These are phyloP conservation scores for Montifringilla adamsi DNA, from an alignment of 2,113 vertebrate species.

Conservation along the genomic window DNA sequence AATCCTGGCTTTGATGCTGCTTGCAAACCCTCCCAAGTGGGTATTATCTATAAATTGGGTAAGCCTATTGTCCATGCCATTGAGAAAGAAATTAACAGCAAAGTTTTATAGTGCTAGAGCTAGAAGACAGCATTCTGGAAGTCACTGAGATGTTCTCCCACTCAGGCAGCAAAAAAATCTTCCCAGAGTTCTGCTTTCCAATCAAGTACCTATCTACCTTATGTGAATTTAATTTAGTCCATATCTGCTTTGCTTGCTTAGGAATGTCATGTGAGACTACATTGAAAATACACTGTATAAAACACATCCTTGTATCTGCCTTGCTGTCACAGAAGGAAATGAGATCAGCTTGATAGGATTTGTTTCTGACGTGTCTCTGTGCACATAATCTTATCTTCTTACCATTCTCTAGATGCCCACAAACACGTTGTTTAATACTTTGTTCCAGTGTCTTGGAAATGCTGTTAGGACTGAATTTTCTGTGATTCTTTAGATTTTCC, in stretches of 20 bases:
- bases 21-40: not conserved
- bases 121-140: not conserved
- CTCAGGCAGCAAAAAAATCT: not conserved
- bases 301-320: not conserved
- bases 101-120: not conserved
- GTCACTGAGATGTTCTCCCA: not conserved
- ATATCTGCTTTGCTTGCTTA: not conserved
- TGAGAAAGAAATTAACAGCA: not conserved
- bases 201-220: not conserved
- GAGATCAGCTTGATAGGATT: not conserved
- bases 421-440: not conserved
- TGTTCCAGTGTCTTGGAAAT: not conserved
- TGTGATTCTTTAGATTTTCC: not conserved
- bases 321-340: slow-evolving; percentile 31
- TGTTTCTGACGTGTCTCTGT: not conserved
- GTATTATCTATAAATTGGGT: not conserved
- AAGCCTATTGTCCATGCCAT: not conserved
- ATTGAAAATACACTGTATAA: not conserved
- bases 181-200: not conserved
- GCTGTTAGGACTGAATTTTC: not conserved
- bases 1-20: not conserved
- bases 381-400: not conserved
- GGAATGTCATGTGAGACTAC: not conserved
- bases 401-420: not conserved
- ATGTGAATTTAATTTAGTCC: slow-evolving; percentile 3